Evolutionary conservation across 2,113 vertebrate species (phyloP).

Genomic region (Panurus biarmicus): DNA sequence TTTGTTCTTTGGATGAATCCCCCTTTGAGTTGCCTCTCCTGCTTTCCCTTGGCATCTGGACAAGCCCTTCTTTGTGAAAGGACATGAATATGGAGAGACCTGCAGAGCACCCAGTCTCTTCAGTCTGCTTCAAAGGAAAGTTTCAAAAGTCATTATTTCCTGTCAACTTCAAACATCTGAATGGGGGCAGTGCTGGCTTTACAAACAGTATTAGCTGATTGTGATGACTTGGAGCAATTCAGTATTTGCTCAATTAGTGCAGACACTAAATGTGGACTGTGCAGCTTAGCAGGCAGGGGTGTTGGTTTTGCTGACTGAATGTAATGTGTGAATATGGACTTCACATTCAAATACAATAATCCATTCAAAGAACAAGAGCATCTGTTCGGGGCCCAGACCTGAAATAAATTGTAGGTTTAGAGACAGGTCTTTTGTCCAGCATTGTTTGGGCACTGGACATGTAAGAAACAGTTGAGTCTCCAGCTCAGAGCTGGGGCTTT

Average conservation of each 20-base stretch:
- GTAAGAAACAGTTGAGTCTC: neutral
- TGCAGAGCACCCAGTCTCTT: neutral
- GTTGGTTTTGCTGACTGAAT: neutral
- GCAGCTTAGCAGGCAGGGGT: neutral
- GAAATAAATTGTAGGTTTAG: neutral
- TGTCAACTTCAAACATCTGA: neutral
- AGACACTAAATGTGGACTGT: neutral
- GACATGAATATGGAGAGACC: conserved; percentile 41
- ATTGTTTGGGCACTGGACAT: neutral
- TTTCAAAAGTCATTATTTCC: conserved; percentile 19
- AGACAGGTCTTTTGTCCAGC: neutral
- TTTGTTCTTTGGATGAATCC: conserved; percentile 41
- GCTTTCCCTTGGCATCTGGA: neutral
- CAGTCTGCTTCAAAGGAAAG: conserved; percentile 16
- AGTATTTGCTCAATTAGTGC: conserved; percentile 8
- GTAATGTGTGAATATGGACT: neutral
- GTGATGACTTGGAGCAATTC: conserved; percentile 9
- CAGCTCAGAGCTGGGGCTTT: neutral
- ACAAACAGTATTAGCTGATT: conserved; percentile 18
- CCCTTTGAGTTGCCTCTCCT: neutral
- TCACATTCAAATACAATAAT: conserved; percentile 14
- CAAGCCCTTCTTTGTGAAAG: conserved; percentile 24
- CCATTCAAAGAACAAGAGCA: neutral
- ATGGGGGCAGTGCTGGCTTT: neutral
- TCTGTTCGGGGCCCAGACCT: neutral